A percentile compares a stretch with the other conserved stretches of the same genome.
These are phyloP conservation scores for Astatoreochromis straeleni DNA, from an alignment of 2,113 vertebrate species.

Conservation along the genomic window DNA sequence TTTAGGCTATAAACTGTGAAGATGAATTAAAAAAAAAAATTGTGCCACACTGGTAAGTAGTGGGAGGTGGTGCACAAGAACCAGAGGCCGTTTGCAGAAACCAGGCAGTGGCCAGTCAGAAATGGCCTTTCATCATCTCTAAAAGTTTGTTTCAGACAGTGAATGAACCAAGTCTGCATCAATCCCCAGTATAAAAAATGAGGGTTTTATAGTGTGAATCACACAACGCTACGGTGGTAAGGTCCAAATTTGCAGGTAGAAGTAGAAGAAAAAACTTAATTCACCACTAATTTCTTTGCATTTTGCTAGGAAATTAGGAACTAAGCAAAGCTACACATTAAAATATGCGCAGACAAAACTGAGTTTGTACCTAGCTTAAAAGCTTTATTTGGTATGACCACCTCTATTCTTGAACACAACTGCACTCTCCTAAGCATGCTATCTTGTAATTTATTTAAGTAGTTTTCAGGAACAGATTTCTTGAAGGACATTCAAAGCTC, in stretches of 20 bases:
- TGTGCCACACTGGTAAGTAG: background rate
- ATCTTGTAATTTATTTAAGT: background rate
- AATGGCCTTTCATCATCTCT: background rate
- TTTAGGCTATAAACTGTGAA: background rate
- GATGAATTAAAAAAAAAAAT: accelerated
- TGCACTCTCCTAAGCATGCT: background rate
- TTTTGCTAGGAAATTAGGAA: background rate
- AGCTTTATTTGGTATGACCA: background rate
- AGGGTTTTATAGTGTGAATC: background rate
- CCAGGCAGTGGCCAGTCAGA: background rate
- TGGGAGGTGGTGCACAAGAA: background rate
- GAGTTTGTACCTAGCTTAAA: background rate
- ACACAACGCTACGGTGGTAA: background rate
- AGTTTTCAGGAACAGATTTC: background rate
- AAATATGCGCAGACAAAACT: background rate
- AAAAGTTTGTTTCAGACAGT: background rate
- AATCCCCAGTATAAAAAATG: background rate
- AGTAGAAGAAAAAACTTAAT: background rate
- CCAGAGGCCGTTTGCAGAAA: background rate
- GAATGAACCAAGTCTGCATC: background rate
- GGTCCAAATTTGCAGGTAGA: background rate
- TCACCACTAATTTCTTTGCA: background rate
- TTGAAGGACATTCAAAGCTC: background rate
- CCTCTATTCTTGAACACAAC: background rate
- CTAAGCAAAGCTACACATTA: background rate